phyloP scores from a whole-genome alignment of 2,888 invertebrate genomes.

The Melikaiella ostensackeni region DNA sequence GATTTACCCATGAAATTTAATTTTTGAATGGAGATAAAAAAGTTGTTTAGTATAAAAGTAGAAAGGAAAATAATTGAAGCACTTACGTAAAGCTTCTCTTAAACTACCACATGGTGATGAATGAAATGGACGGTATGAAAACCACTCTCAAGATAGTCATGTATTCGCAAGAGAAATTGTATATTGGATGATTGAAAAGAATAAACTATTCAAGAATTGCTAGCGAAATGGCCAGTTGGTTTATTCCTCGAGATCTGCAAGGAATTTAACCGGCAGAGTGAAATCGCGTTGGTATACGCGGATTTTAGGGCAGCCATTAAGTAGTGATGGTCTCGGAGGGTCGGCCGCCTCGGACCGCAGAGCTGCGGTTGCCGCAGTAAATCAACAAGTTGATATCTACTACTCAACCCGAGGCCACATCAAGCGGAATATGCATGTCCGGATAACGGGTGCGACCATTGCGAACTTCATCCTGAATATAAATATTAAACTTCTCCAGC shows the following conservation, averaged over 20 bases:
- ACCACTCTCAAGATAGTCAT: neutral
- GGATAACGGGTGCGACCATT: conserved; percentile 39
- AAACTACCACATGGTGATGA: neutral
- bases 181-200: conserved; percentile 41
- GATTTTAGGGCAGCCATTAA: conserved; percentile 66
- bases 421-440: conserved; percentile 39
- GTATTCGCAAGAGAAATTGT: neutral
- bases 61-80: neutral
- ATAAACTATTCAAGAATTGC: conserved; percentile 49
- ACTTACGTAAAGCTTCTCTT: neutral
- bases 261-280: conserved; percentile 39
- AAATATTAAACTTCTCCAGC: conserved; percentile 32
- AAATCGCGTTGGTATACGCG: conserved; percentile 49
- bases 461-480: conserved; percentile 28
- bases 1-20: too few species aligned
- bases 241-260: conserved; percentile 39
- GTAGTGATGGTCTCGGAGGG: conserved; percentile 63
- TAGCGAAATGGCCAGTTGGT: conserved; percentile 43
- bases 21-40: neutral
- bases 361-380: conserved; percentile 68
- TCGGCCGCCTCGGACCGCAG: conserved; percentile 65
- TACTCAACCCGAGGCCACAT: conserved; percentile 57
- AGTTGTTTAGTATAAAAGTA: neutral
- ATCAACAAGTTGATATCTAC: conserved; percentile 75
- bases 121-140: neutral